Evolutionary conservation across 2,888 invertebrate genomes (phyloP).

Genomic region (Stenodema calcarata): DNA sequence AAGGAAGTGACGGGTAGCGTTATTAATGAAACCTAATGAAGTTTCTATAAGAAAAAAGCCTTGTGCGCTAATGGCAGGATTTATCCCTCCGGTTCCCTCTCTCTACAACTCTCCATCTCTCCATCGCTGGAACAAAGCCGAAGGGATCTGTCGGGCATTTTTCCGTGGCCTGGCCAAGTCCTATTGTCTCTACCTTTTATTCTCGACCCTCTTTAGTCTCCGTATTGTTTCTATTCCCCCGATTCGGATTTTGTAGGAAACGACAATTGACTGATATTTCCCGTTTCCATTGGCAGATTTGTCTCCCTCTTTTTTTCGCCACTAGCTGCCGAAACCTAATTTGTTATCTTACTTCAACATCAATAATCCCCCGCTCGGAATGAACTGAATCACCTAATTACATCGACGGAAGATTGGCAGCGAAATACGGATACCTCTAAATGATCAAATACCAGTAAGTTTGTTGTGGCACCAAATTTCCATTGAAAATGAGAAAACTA

Average conservation of each 20-base stretch:
- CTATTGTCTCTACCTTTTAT: not conserved
- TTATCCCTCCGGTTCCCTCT: not conserved
- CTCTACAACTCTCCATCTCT: not conserved
- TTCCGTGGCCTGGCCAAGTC: not conserved
- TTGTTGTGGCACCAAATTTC: too few species aligned
- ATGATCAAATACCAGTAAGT: too few species aligned
- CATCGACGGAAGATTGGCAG: too few species aligned
- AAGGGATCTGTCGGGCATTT: not conserved
- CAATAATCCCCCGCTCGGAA: too few species aligned
- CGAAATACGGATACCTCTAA: too few species aligned
- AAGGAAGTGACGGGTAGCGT: conserved; percentile 4
- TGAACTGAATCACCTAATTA: too few species aligned
- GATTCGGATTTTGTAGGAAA: not conserved
- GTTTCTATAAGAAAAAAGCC: conserved; percentile 1
- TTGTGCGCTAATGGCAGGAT: not conserved
- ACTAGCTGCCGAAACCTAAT: not conserved
- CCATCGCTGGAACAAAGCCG: not conserved
- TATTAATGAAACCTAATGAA: conserved; percentile 24
- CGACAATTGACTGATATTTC: not conserved
- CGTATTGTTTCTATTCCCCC: not conserved
- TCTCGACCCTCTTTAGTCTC: not conserved
- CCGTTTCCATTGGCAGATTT: not conserved
- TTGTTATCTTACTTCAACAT: too few species aligned
- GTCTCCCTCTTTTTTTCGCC: not conserved
- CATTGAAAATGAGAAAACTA: too few species aligned